Percentiles rank a stretch among this genome's conserved stretches.
These are phyloP conservation scores for Aphelinus certus DNA, from an alignment of 1,140 invertebrate species.

Conservation along the genomic window DNA sequence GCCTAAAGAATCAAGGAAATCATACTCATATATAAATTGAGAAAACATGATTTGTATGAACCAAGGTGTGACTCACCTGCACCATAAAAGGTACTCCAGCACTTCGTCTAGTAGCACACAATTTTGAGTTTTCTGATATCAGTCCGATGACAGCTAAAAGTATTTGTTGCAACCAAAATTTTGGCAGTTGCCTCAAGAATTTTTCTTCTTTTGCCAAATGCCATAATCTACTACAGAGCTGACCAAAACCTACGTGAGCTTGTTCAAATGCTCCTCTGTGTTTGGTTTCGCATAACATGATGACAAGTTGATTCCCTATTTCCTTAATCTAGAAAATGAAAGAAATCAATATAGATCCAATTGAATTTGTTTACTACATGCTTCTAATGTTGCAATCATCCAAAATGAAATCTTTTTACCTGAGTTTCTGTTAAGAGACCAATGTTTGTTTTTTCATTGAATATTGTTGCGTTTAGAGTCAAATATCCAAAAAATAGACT, in stretches of 20 bases:
- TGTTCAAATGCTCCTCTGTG: slow-evolving; percentile 96
- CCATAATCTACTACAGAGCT: slow-evolving; percentile 77
- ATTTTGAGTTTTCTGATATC: slow-evolving; percentile 62
- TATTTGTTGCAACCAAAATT: slow-evolving; percentile 76
- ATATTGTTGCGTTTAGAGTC: slow-evolving; percentile 54
- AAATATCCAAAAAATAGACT: slow-evolving; percentile 72
- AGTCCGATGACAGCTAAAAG: slow-evolving; percentile 69
- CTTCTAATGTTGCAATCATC: neutral
- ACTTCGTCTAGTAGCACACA: slow-evolving; percentile 87
- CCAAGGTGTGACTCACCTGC: slow-evolving; percentile 47
- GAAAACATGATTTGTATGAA: too few relatives aligned
- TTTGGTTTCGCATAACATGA: slow-evolving; percentile 81
- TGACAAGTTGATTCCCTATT: slow-evolving; percentile 79
- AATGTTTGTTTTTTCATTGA: slow-evolving; percentile 30
- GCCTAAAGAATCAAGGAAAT: slow-evolving; percentile 63
- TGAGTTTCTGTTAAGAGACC: slow-evolving; percentile 51
- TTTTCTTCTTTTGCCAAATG: slow-evolving; percentile 45
- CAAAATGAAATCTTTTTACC: slow-evolving; percentile 38
- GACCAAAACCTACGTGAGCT: slow-evolving; percentile 88
- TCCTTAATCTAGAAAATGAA: slow-evolving; percentile 58
- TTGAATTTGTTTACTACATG: too few relatives aligned
- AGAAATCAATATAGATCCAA: too few relatives aligned
- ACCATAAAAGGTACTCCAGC: slow-evolving; percentile 92
- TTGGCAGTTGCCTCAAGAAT: slow-evolving; percentile 72
- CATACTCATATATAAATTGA: too few relatives aligned